Evolutionary conservation across 2,797 vertebrate genomes (phyloP).

Genomic region (Cirrhinus molitorella): DNA sequence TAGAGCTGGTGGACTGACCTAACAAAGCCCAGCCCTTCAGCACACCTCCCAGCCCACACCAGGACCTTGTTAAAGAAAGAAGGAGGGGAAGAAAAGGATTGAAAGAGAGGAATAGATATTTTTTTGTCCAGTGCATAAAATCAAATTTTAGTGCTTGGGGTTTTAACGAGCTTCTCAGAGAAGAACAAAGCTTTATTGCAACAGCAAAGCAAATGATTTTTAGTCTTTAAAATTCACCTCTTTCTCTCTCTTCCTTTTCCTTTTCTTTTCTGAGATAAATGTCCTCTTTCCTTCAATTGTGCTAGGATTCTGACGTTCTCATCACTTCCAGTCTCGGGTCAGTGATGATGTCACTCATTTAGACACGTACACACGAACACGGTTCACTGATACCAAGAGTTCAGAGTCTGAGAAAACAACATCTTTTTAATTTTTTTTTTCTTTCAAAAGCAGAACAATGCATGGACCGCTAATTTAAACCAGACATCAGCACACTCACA

Average conservation of each 20-base stretch:
- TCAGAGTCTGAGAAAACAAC: constrained; percentile 42
- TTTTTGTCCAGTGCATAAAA: not conserved
- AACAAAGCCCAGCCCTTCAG: constrained; percentile 46
- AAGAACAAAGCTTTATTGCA: not conserved
- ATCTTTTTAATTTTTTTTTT: not conserved
- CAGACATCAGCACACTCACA: constrained; percentile 43
- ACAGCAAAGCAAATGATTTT: constrained; percentile 28
- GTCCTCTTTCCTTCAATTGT: constrained; percentile 56
- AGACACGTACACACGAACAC: constrained; percentile 13
- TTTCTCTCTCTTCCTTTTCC: constrained; percentile 41
- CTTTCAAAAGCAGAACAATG: constrained; percentile 42
- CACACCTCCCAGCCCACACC: constrained; percentile 47
- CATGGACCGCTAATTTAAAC: constrained; percentile 43
- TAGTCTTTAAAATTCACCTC: constrained; percentile 24
- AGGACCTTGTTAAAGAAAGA: constrained; percentile 46
- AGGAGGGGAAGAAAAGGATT: constrained; percentile 26
- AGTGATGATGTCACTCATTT: constrained; percentile 30
- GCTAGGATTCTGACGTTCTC: constrained; percentile 38
- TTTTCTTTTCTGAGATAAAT: constrained; percentile 46
- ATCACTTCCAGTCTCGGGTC: constrained; percentile 48
- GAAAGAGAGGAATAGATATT: constrained; percentile 42
- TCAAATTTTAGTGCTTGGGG: not conserved
- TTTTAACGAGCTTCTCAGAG: not conserved
- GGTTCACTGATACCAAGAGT: constrained; percentile 34
- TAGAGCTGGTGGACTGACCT: constrained; percentile 45